phyloP scores from a whole-genome alignment of 2,113 vertebrate species.

The Cochlearius cochlearius region DNA sequence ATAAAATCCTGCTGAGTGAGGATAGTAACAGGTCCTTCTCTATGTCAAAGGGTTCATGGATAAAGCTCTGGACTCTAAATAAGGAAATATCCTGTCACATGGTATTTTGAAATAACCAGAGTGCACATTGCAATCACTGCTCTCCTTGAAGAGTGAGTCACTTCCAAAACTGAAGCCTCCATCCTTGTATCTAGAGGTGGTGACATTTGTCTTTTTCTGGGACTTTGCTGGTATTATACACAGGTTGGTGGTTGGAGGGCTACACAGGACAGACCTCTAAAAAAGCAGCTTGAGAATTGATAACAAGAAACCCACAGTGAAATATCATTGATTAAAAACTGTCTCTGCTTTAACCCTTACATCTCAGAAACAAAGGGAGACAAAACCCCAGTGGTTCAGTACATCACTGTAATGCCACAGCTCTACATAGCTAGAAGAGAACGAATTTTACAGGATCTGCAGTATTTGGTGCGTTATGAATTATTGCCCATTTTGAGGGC shows the following conservation, averaged over 20 bases:
- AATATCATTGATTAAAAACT: neutral
- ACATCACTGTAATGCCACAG: neutral
- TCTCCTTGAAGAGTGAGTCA: fast-evolving
- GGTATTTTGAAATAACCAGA: conserved; percentile 8
- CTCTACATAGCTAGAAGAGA: neutral
- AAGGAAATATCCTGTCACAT: conserved; percentile 34
- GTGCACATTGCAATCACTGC: neutral
- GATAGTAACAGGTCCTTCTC: neutral
- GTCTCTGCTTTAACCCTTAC: neutral
- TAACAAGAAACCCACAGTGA: neutral
- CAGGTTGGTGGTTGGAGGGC: neutral
- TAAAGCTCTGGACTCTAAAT: neutral
- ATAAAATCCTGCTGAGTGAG: neutral
- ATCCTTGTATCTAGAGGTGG: neutral
- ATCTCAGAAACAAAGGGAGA: neutral
- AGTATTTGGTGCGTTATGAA: neutral
- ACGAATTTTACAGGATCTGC: neutral
- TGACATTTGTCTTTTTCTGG: neutral
- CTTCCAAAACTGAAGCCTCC: neutral
- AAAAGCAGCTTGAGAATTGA: neutral
- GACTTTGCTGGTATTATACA: neutral
- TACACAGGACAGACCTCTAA: neutral
- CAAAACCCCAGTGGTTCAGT: neutral
- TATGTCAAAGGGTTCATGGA: neutral
- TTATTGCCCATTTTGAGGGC: neutral